Evolutionary conservation across 1,140 invertebrate genomes (phyloP), one percentile per base, ranked within the genome.

Genomic region (Drosophila mauritiana): DNA sequence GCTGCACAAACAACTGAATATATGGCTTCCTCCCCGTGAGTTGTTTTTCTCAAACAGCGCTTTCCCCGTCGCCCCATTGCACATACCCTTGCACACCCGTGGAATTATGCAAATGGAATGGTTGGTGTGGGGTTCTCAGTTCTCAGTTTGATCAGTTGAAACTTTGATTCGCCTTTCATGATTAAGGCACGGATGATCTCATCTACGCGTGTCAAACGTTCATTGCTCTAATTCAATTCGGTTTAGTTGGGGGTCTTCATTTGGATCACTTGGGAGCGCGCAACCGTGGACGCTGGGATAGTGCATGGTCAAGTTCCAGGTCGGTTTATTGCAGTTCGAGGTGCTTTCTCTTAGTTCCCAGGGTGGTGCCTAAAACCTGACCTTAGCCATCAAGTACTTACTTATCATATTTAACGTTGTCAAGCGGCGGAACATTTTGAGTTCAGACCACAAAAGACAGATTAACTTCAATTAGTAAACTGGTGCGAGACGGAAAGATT

Each of bases 1-100:
- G 72, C 63, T 72, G 56, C 72, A 62, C 51, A 64, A 63, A 55
- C 27, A 77, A 82, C 67, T 73, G 73, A 78, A 74, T 74, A 46
- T 85, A 85, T 78, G 81, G 82, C 82, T 85, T 85, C 81, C 54
- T 37, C 42, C 73, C 42, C 73, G 49, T 59, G 51, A 59, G 62
- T 51, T 58, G 42, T 40, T 45, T 43, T 36, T 65, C 48, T 58
- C 79, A 10, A 68, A 45, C 15, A 11, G 31, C 49, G 22, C 34
- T 39, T 12, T 37, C 15, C 40, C 31, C 46, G 46, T 42, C 20
- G 34, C 36, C 43, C 34, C 27, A 54, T n/a, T 36, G 31, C 31
- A 43, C 12, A 34, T 15, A 15, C 43, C 54, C 3, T 11, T 51
- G 48, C 25, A 34, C 15, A 51, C 27, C 11, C 27, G 53, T 67